Percentiles rank a stretch among this genome's conserved stretches.
phyloP scores from a whole-genome alignment of 2,113 vertebrate species.

The Dendrocopos noguchii region DNA sequence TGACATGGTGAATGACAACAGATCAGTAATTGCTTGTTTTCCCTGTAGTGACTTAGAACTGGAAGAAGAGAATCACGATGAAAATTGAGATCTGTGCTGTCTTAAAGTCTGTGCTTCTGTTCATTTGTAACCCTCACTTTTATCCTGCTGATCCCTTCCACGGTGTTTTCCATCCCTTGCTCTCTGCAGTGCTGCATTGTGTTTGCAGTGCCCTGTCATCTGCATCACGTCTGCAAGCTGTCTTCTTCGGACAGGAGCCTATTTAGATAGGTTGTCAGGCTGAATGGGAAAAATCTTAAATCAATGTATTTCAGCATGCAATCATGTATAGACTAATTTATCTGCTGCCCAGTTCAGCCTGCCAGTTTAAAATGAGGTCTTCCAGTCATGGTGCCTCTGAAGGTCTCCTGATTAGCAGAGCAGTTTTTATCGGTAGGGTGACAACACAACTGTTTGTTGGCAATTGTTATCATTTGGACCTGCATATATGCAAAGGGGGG shows the following conservation, averaged over 20 bases:
- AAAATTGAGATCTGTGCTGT: conserved; percentile 23
- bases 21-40: conserved; percentile 48
- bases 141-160: not conserved
- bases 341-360: conserved; percentile 60
- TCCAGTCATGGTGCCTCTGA: conserved; percentile 48
- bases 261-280: conserved; percentile 78
- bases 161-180: not conserved
- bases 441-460: conserved; percentile 71
- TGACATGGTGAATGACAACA: conserved; percentile 13
- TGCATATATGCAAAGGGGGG: conserved; percentile 41
- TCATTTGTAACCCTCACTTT: conserved; percentile 61
- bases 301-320: conserved; percentile 74
- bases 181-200: conserved; percentile 18
- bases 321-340: conserved; percentile 75
- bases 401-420: conserved; percentile 70
- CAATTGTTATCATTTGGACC: conserved; percentile 72
- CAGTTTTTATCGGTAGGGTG: conserved; percentile 67
- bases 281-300: conserved; percentile 72
- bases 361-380: conserved; percentile 68
- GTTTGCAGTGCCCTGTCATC: conserved; percentile 71
- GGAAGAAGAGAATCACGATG: conserved; percentile 17
- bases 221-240: conserved; percentile 64
- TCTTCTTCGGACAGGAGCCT: conserved; percentile 69
- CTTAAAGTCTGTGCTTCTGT: not conserved
- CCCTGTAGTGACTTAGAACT: conserved; percentile 23